phyloP scores from a whole-genome alignment of 2,888 invertebrate genomes.

The Pyralis farinalis region DNA sequence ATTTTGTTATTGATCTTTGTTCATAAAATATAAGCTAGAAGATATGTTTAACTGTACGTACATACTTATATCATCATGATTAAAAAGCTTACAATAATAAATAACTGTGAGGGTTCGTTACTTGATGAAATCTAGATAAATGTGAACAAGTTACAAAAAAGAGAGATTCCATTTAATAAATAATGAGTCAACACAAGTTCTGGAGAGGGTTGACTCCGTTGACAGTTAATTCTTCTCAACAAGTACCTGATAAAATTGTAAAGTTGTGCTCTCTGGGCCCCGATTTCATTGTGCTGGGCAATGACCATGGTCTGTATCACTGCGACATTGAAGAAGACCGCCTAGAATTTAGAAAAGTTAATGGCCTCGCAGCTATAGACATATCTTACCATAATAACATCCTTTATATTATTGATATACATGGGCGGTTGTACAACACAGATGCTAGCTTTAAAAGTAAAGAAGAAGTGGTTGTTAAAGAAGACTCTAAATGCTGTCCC shows the following conservation, averaged over 20 bases:
- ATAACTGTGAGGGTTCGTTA: slow-evolving; percentile 8
- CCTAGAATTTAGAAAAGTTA: slow-evolving; percentile 66
- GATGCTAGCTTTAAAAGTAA: slow-evolving; percentile 76
- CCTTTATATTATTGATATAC: slow-evolving; percentile 82
- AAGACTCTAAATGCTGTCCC: slow-evolving; percentile 83
- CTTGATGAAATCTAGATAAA: slow-evolving; percentile 37
- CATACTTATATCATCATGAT: slow-evolving; percentile 1
- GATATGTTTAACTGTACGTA: too few species aligned
- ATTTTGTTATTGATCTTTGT: too few species aligned
- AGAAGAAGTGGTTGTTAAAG: slow-evolving; percentile 83
- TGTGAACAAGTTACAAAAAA: slow-evolving; percentile 21
- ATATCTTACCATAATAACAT: slow-evolving; percentile 82
- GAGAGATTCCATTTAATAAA: slow-evolving; percentile 39
- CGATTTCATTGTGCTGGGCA: slow-evolving; percentile 66
- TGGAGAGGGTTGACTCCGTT: slow-evolving; percentile 67
- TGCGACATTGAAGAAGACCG: slow-evolving; percentile 59
- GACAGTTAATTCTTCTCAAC: slow-evolving; percentile 48
- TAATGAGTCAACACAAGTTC: slow-evolving; percentile 75
- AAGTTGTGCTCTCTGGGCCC: slow-evolving; percentile 60
- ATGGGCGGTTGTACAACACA: slow-evolving; percentile 82
- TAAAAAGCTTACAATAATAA: slow-evolving; percentile 1
- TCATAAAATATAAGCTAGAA: too few species aligned
- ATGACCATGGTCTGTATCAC: slow-evolving; percentile 68
- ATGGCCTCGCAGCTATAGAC: slow-evolving; percentile 81
- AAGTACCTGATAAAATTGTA: slow-evolving; percentile 69